These are phyloP conservation scores for Urechis unicinctus DNA, from an alignment of 2,888 invertebrate genomes.

Conservation along the genomic window DNA sequence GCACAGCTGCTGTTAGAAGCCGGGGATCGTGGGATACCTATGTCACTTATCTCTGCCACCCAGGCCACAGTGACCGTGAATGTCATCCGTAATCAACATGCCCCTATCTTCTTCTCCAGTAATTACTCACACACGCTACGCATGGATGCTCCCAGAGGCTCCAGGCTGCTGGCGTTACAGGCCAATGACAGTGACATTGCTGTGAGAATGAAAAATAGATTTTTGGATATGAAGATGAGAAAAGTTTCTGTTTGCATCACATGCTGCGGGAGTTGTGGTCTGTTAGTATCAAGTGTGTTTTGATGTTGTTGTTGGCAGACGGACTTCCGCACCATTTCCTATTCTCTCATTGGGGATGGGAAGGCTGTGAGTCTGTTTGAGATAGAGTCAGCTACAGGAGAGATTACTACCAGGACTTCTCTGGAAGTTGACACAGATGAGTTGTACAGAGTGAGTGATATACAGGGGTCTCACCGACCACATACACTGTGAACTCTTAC, in stretches of 20 bases:
- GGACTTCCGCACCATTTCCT: slow-evolving; percentile 19
- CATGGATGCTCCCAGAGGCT: slow-evolving; percentile 12
- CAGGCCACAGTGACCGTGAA: slow-evolving; percentile 25
- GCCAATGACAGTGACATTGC: slow-evolving; percentile 34
- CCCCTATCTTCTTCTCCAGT: slow-evolving; percentile 27
- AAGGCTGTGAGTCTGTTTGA: slow-evolving; percentile 30
- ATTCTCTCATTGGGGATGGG: slow-evolving; percentile 31
- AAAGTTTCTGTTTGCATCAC: no score
- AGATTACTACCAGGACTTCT: slow-evolving; percentile 18
- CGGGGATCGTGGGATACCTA: no score
- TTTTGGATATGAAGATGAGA: no score
- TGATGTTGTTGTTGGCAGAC: slow-evolving; percentile 8
- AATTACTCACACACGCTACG: slow-evolving; percentile 12
- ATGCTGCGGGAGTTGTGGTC: no score
- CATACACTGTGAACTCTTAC: no score
- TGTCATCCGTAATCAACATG: slow-evolving; percentile 30
- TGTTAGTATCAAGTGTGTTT: no score
- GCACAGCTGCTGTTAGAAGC: no score
- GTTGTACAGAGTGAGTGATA: slow-evolving; percentile 15
- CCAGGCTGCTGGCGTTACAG: slow-evolving; percentile 18
- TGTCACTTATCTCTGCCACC: slow-evolving; percentile 7
- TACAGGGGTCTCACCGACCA: no score
- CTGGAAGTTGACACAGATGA: slow-evolving; percentile 23
- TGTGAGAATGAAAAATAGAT: slow-evolving; percentile 20
- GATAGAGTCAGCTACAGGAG: slow-evolving; percentile 21